Percentiles rank a stretch among this genome's conserved stretches.
Evolutionary conservation across 2,797 vertebrate genomes (phyloP).

Genomic region (Xenops minutus): DNA sequence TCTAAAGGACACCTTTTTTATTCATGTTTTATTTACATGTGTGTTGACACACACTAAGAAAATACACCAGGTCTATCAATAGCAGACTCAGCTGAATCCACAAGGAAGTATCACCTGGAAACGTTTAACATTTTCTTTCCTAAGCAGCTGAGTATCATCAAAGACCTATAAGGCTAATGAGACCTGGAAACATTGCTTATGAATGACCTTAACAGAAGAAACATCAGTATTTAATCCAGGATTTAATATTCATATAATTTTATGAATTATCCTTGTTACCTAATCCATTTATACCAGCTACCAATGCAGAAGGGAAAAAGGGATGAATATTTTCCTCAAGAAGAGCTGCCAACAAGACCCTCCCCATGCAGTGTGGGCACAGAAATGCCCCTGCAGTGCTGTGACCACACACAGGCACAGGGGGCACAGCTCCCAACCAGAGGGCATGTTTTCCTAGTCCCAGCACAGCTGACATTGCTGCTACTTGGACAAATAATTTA

Average conservation of each 20-base stretch:
- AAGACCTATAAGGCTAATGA: neutral
- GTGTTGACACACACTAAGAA: constrained; percentile 30
- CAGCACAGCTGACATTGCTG: neutral
- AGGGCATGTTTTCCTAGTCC: neutral
- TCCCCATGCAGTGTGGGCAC: neutral
- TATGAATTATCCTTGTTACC: neutral
- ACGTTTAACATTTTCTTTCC: neutral
- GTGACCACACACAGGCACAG: neutral
- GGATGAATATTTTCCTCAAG: neutral
- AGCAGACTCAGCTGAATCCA: neutral
- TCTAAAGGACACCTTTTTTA: constrained; percentile 27
- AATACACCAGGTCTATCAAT: neutral
- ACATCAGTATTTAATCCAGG: neutral
- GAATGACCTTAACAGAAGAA: neutral
- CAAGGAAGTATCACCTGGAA: neutral
- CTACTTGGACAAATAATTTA: neutral
- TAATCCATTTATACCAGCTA: neutral
- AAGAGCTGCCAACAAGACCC: neutral
- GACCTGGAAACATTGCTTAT: neutral
- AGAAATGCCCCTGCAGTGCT: neutral
- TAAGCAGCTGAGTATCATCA: neutral
- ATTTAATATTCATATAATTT: neutral
- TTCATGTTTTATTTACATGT: constrained; percentile 29
- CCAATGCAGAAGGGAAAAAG: neutral
- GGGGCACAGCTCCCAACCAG: neutral